Percentiles rank a stretch among this genome's conserved stretches.
Conservation (phyloP, 35 echinoderm and acorn worm genomes). For the Hemicentrotus pulcherrimus region DNA sequence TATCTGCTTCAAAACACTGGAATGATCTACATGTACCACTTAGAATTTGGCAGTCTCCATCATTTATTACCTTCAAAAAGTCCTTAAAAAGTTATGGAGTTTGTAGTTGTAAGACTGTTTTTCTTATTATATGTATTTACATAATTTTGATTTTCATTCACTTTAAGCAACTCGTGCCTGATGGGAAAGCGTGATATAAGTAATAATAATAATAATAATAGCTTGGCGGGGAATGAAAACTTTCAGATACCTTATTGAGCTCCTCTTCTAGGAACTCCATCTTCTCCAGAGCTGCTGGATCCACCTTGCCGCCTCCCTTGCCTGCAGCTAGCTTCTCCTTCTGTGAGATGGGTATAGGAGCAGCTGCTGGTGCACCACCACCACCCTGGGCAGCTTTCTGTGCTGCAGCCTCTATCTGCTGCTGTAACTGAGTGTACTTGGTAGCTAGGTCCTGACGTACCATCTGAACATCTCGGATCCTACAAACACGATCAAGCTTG, state of each 20-base stretch:
- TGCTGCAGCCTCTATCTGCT: slow-evolving; percentile 59
- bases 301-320: slow-evolving; percentile 84
- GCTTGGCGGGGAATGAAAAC: neutral
- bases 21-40: too few species aligned
- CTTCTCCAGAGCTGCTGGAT: slow-evolving; percentile 72
- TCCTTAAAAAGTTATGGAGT: too few species aligned
- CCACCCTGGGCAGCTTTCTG: slow-evolving; percentile 52
- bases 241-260: slow-evolving; percentile 66
- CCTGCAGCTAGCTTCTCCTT: slow-evolving; percentile 89
- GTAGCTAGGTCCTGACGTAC: slow-evolving; percentile 71
- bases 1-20: too few species aligned
- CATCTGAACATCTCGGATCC: slow-evolving; percentile 98
- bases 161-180: too few species aligned
- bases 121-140: too few species aligned
- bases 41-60: too few species aligned
- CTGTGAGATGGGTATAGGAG: slow-evolving; percentile 84
- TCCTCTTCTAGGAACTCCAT: slow-evolving; percentile 74
- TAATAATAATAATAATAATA: too few species aligned
- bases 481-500: slow-evolving; percentile 40
- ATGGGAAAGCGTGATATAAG: too few species aligned
- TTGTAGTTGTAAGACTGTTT: too few species aligned
- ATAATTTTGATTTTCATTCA: too few species aligned
- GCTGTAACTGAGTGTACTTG: slow-evolving; percentile 71
- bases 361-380: slow-evolving; percentile 56
- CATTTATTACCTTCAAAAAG: too few species aligned